A percentile compares a stretch with the other conserved stretches of the same genome.
Conservation (phyloP, 2,888 invertebrate species). For the Galerucella calmariensis region DNA sequence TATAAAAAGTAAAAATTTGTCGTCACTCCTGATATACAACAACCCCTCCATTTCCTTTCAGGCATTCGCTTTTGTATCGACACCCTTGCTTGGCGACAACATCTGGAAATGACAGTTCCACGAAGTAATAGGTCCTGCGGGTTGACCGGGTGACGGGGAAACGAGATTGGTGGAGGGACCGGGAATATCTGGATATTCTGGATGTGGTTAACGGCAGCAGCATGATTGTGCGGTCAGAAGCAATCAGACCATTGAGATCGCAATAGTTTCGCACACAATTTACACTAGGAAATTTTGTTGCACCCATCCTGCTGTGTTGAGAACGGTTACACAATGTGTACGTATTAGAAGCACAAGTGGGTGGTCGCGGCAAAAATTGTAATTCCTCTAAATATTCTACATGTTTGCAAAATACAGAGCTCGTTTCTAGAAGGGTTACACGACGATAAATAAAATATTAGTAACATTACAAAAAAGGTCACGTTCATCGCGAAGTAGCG, state of each 20-base stretch:
- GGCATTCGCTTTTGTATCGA: slow-evolving; percentile 34
- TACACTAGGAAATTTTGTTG: slow-evolving; percentile 52
- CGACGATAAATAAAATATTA: too few relatives aligned
- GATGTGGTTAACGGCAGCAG: slow-evolving; percentile 58
- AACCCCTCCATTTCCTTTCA: slow-evolving; percentile 35
- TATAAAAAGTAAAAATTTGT: slow-evolving; percentile 15
- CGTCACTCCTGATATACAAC: slow-evolving; percentile 6
- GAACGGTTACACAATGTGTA: slow-evolving; percentile 14
- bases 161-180: slow-evolving; percentile 24
- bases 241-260: slow-evolving; percentile 58
- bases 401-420: neutral
- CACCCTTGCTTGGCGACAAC: slow-evolving; percentile 46
- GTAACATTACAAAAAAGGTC: too few relatives aligned
- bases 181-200: slow-evolving; percentile 55
- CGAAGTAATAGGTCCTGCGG: slow-evolving; percentile 57
- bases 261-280: slow-evolving; percentile 57
- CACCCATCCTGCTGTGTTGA: neutral
- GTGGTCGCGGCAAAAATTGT: neutral
- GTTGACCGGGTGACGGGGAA: slow-evolving; percentile 53
- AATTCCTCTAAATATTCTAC: neutral
- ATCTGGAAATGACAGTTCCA: slow-evolving; percentile 61
- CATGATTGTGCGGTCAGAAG: slow-evolving; percentile 62
- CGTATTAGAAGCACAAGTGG: neutral
- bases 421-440: too few relatives aligned
- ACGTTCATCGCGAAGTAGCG: too few relatives aligned